A percentile compares a stretch with the other conserved stretches of the same genome.
phyloP scores from a whole-genome alignment of 2,797 vertebrate genomes.

The Acropternis orthonyx region DNA sequence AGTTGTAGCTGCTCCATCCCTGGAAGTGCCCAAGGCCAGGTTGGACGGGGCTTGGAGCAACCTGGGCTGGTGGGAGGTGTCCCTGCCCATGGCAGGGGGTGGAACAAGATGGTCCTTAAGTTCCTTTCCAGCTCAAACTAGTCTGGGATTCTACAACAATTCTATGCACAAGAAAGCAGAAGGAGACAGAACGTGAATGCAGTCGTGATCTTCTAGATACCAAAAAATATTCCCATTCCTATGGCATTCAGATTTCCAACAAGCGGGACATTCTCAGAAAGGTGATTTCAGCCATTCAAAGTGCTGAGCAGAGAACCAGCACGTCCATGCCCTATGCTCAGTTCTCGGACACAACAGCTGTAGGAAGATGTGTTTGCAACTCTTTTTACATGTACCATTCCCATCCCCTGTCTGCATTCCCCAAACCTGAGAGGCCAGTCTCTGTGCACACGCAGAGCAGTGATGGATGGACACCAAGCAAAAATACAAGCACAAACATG shows the following conservation, averaged over 20 bases:
- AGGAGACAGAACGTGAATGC: not conserved
- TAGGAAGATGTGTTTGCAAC: rapidly evolving
- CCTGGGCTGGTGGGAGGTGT: not conserved
- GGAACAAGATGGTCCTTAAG: rapidly evolving
- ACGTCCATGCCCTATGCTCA: rapidly evolving
- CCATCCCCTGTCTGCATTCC: not conserved
- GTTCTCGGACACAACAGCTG: rapidly evolving
- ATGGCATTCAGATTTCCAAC: not conserved
- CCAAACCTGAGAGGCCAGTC: not conserved
- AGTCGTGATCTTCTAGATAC: not conserved
- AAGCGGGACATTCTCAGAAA: not conserved
- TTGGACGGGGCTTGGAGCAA: not conserved
- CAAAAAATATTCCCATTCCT: not conserved
- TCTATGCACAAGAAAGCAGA: not conserved
- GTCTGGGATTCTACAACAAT: not conserved
- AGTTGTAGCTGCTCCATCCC: not conserved
- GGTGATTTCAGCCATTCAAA: not conserved
- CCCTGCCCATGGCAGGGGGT: not conserved
- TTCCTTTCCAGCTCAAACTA: rapidly evolving
- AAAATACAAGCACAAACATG: not conserved
- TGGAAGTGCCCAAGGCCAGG: not conserved
- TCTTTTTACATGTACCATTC: rapidly evolving
- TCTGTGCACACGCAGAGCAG: not conserved
- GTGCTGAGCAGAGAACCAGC: not conserved
- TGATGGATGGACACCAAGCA: rapidly evolving